Percentiles rank a stretch among this genome's conserved stretches.
Evolutionary conservation across 2,888 invertebrate genomes (phyloP).

Genomic region (Sminthurinus aureus): DNA sequence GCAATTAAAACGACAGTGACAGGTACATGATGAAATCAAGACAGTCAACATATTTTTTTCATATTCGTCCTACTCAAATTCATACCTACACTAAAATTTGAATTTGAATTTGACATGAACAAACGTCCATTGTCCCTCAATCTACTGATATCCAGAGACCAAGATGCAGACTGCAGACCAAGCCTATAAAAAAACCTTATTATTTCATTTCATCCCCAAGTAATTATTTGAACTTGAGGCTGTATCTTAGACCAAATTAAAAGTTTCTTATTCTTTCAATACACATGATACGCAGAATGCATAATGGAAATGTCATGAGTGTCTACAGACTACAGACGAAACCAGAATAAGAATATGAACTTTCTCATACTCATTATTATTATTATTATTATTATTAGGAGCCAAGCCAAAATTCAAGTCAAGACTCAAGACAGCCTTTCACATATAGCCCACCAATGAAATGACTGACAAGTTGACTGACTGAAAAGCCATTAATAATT

Average conservation of each 20-base stretch:
- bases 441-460: conserved; percentile 24
- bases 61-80: neutral
- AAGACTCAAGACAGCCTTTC: neutral
- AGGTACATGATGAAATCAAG: too few relatives aligned
- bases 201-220: neutral
- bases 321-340: neutral
- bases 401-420: neutral
- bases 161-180: too few relatives aligned
- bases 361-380: conserved; percentile 12
- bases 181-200: neutral
- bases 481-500: conserved; percentile 34
- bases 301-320: too few relatives aligned
- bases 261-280: neutral
- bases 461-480: conserved; percentile 40
- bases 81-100: neutral
- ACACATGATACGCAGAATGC: too few relatives aligned
- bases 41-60: too few relatives aligned
- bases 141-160: too few relatives aligned
- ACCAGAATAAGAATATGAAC: neutral
- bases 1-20: too few relatives aligned
- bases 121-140: too few relatives aligned
- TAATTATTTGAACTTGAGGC: conserved; percentile 7
- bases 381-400: neutral
- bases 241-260: conserved; percentile 1
- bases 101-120: neutral